Conservation (phyloP, 2,113 vertebrate species). For the Proteles cristata region DNA sequence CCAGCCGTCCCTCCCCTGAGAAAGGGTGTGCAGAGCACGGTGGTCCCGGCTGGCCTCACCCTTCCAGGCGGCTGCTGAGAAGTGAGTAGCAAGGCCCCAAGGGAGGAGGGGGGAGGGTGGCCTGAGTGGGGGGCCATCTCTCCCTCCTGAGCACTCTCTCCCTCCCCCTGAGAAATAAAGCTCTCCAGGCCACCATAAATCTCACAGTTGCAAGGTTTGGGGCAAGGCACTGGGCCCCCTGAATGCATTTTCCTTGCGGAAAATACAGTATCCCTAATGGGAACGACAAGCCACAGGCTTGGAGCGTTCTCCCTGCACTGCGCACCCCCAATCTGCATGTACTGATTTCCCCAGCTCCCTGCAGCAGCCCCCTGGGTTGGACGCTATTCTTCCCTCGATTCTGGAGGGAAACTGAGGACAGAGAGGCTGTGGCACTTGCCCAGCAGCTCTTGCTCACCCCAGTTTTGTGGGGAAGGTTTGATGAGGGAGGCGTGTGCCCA, state of each 20-base stretch:
- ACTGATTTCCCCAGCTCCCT: background rate
- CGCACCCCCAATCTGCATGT: fast-evolving
- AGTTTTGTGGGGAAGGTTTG: too few species aligned
- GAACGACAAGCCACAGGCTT: fast-evolving
- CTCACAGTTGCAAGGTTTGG: too few species aligned
- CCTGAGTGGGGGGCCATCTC: fast-evolving
- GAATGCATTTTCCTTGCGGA: background rate
- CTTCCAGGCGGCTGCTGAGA: background rate
- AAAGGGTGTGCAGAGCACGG: fast-evolving
- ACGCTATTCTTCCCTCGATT: background rate
- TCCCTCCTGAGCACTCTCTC: background rate
- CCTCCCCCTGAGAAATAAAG: background rate
- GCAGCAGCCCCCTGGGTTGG: background rate
- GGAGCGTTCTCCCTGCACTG: fast-evolving
- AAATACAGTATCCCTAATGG: fast-evolving
- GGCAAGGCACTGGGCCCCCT: too few species aligned
- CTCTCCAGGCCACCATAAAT: background rate
- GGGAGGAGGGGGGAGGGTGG: too few species aligned
- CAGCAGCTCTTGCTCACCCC: fast-evolving
- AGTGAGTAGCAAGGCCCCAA: fast-evolving
- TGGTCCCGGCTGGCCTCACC: background rate
- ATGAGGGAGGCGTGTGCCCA: background rate
- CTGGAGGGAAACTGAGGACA: background rate
- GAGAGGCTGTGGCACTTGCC: background rate
- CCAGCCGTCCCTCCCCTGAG: too few species aligned